Conservation (phyloP, 2,888 invertebrate species). For the Germaria angustata region DNA sequence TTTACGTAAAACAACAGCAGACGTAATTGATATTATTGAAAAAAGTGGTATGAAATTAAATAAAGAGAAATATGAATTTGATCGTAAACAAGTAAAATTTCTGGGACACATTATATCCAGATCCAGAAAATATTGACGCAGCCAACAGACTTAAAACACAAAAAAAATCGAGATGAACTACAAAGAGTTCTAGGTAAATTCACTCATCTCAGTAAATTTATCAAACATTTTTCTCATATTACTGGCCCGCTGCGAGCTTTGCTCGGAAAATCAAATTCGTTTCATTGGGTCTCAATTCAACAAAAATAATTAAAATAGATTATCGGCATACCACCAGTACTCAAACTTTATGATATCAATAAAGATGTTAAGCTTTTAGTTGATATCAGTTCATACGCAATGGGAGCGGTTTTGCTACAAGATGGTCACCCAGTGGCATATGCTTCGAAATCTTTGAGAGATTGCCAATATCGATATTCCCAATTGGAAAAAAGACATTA, state of each 20-base stretch:
- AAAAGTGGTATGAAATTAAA: no score
- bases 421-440: conserved; percentile 10
- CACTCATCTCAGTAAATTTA: conserved; percentile 54
- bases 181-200: conserved; percentile 64
- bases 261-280: conserved; percentile 9
- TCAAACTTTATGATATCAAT: conserved; percentile 45
- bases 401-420: neutral
- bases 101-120: conserved; percentile 18
- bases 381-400: conserved; percentile 26
- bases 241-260: neutral
- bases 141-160: conserved; percentile 51
- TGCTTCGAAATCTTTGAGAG: conserved; percentile 23
- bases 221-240: conserved; percentile 1
- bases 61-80: no score
- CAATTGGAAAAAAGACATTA: conserved; percentile 54
- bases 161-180: conserved; percentile 45
- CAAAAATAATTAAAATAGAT: conserved; percentile 30
- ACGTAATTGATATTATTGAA: neutral
- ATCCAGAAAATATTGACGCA: conserved; percentile 61
- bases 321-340: conserved; percentile 38
- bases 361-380: conserved; percentile 37
- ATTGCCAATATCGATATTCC: conserved; percentile 3
- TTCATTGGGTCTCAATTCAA: neutral
- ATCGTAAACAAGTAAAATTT: no score
- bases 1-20: neutral